Evolutionary conservation across 2,113 vertebrate genomes (phyloP), one percentile per base, ranked within the genome.

Genomic region (Tetrax tetrax): DNA sequence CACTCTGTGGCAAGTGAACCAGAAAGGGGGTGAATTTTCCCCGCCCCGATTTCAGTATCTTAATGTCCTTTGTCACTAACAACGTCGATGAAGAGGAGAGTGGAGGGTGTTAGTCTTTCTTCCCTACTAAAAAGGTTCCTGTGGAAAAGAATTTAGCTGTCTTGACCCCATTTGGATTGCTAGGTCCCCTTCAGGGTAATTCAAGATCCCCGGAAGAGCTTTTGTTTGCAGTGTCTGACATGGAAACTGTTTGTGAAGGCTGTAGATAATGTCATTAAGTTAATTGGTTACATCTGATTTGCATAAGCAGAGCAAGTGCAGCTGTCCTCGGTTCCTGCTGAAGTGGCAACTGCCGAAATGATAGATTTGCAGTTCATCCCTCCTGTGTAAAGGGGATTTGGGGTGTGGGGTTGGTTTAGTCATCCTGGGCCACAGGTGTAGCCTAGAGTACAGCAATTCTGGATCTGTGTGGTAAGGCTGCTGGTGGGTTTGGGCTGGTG

Each of bases 251-350:
- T 91, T 95, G 91, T 96, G 94, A 90, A 81, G 84, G 83, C 91
- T 95, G 89, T 47, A 95, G 96, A 95, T 97, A 96, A 92, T 0
- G 54, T 96, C 93, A 84, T 94, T 93, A 94, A 94, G 93, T 95
- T 95, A 97, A 97, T 95, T 95, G 95, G 24, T 71, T 95, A 96
- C 93, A 93, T 92, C 84, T 85, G 37, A 95, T 96, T 96, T 95
- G 95, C 96, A 96, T 97, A 93, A 96, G 87, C 92, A 94, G 96
- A 38, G 60, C 83, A 87, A 92, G 83, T 7, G 11, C 83, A 82
- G 93, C 91, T 91, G 57, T 79, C 66, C 54, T 79, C 37, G 6
- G 83, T 47, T 35, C 14, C 1, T 51, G 74, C 81, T 91, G 60
- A 50, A 64, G 83, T 84, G 70, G 72, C 61, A 75, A 8, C 56